phyloP scores from a whole-genome alignment of 2,113 vertebrate species.

The Sitta europaea region DNA sequence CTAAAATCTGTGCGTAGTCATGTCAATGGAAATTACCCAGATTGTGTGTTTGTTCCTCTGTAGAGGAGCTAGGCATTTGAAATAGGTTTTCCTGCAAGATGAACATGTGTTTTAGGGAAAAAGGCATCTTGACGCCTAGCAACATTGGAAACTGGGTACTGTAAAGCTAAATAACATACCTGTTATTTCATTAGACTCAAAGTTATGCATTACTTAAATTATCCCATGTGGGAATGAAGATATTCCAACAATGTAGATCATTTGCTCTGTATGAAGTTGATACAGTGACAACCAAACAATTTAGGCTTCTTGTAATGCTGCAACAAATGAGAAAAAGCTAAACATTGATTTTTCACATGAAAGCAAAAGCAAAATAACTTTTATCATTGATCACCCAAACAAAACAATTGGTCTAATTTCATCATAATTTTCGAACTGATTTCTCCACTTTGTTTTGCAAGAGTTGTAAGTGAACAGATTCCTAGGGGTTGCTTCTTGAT shows the following conservation, averaged over 20 bases:
- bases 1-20: conserved; percentile 54
- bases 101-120: neutral
- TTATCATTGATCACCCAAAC: neutral
- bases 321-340: neutral
- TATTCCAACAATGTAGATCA: neutral
- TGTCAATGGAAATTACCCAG: conserved; percentile 63
- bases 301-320: neutral
- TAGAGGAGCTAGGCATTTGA: conserved; percentile 42
- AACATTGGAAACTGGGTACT: conserved; percentile 3
- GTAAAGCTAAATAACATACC: neutral
- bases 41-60: conserved; percentile 40
- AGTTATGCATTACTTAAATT: neutral
- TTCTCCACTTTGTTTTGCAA: neutral
- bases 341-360: neutral
- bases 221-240: neutral
- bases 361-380: neutral
- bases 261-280: neutral
- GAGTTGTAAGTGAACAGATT: neutral
- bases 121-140: neutral
- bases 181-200: neutral
- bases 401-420: neutral
- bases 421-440: neutral
- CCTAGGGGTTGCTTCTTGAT: neutral
- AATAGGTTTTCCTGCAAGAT: conserved; percentile 27
- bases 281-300: neutral